Evolutionary conservation across 2,888 invertebrate genomes (phyloP), one percentile per base, ranked within the genome.

Genomic region (Fragum fragum): DNA sequence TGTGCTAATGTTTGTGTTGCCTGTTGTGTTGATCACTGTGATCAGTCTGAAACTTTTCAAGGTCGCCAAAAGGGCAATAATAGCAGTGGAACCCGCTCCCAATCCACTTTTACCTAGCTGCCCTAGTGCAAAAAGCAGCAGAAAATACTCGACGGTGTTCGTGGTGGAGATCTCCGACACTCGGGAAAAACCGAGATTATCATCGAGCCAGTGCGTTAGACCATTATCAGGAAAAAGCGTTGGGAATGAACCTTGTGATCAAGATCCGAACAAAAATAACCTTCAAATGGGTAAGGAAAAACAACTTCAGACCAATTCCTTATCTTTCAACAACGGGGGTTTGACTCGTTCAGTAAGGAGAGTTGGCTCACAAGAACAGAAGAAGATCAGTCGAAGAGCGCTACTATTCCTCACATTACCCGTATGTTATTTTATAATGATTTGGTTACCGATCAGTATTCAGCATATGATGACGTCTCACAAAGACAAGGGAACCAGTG

Each of bases 371-470:
- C 47, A 47, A n/a, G 47, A 47, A 47, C n/a, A 2, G 7, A 66
- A 21, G 11, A 66, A 16, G 23, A 42, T 39, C 1, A 66, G 21
- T 36, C 21, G 66, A 26, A 66, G 36, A 23, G 66, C 66, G 11
- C 3, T n/a, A 1, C 5, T 42, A 1, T 23, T 66, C 7, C 36
- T 66, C 14, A 66, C 66, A 1, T 42, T 66, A 11, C 66, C 42
- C 36, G 66, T 66, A 9, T 66, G 39, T 21, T 66, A 66, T 23
- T 66, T 66, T n/a, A 66, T 26, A 16, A 11, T 66, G n/a, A 23
- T 66, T 16, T 66, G 66, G 66, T 21, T 66, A 23, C 66, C 66
- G 2, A 39, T 66, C 21, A 66, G n/a, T n/a, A 21, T 66, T 42
- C 26, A 36, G 26, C 14, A 66, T 2, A 42, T 66, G 18, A 1